phyloP scores from a whole-genome alignment of 2,797 vertebrate species.

The Acridotheres tristis region DNA sequence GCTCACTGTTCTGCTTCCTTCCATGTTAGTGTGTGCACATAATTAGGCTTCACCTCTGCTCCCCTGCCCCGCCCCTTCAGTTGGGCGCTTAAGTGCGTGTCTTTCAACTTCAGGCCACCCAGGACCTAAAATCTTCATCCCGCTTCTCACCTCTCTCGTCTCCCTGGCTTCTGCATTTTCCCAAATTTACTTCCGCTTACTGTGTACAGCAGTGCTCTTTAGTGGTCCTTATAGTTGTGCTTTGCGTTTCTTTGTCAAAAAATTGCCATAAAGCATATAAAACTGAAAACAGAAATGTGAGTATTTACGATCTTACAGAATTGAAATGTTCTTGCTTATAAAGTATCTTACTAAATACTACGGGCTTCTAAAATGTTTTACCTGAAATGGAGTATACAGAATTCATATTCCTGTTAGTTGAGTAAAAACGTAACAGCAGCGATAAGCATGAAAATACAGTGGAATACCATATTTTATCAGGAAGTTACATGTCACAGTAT shows the following conservation, averaged over 20 bases:
- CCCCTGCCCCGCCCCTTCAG: neutral
- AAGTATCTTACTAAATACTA: neutral
- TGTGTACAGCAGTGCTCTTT: neutral
- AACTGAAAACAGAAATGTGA: neutral
- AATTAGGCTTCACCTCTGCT: neutral
- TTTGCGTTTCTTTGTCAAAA: neutral
- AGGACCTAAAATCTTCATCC: neutral
- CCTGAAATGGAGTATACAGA: neutral
- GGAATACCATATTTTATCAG: conserved; percentile 1
- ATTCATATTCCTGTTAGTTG: conserved; percentile 27
- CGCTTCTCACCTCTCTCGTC: neutral
- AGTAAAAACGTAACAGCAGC: neutral
- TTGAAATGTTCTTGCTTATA: neutral
- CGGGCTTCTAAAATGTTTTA: neutral
- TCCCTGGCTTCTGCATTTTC: neutral
- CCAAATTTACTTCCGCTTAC: neutral
- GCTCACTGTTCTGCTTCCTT: neutral
- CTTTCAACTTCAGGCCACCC: conserved; percentile 14
- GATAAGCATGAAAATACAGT: neutral
- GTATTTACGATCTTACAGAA: neutral
- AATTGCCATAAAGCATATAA: neutral
- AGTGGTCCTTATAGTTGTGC: neutral
- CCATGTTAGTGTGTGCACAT: neutral
- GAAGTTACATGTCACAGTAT: neutral
- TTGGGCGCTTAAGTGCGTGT: neutral